Conservation (phyloP, 2,888 invertebrate genomes). For the Ectobius pallidus region DNA sequence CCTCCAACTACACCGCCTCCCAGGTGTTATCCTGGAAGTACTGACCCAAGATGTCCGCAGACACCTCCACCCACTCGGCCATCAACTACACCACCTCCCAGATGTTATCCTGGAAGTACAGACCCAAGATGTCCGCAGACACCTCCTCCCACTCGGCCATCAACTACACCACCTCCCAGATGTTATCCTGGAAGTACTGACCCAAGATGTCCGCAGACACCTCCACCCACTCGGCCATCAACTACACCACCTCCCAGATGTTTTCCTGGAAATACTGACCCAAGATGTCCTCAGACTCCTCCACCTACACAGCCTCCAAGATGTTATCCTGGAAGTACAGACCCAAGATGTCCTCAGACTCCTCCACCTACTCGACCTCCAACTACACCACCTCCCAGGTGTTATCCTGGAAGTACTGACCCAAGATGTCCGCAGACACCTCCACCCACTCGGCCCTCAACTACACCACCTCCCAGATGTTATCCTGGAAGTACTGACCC, state of each 20-base stretch:
- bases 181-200: background rate
- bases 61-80: constrained; percentile 47
- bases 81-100: constrained; percentile 29
- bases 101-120: constrained; percentile 32
- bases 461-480: constrained; percentile 35
- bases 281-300: constrained; percentile 49
- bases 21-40: constrained; percentile 45
- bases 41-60: constrained; percentile 47
- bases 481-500: constrained; percentile 50
- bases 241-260: constrained; percentile 42
- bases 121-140: constrained; percentile 41
- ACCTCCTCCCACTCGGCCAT: constrained; percentile 2
- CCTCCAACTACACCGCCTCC: constrained; percentile 45
- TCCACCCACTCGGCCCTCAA: constrained; percentile 43
- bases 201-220: constrained; percentile 14
- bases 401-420: constrained; percentile 27
- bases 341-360: constrained; percentile 36
- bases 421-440: constrained; percentile 32
- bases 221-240: background rate
- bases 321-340: constrained; percentile 52
- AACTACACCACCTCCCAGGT: constrained; percentile 29
- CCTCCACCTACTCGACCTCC: constrained; percentile 40
- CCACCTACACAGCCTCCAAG: constrained; percentile 27
- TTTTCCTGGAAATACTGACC: constrained; percentile 46
- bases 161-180: constrained; percentile 36